A percentile compares a stretch with the other conserved stretches of the same genome.
Evolutionary conservation across 1,140 invertebrate species (phyloP).

Genomic region (Popillia japonica): DNA sequence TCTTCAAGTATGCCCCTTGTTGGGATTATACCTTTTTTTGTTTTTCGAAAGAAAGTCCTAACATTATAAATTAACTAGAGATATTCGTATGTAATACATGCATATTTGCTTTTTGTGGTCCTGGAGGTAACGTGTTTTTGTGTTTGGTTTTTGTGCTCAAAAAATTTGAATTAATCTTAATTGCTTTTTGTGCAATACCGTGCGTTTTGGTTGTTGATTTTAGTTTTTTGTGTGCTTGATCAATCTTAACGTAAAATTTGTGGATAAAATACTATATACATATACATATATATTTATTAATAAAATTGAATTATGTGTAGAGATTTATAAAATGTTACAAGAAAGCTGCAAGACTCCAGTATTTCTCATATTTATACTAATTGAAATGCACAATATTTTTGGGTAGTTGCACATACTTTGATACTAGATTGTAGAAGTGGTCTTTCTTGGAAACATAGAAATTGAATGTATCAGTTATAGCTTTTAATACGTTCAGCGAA

Average conservation of each 20-base stretch:
- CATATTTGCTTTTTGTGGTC: constrained; percentile 32
- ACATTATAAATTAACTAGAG: constrained; percentile 7
- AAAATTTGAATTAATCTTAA: neutral
- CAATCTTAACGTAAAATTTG: neutral
- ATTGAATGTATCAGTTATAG: no score
- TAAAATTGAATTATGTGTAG: no score
- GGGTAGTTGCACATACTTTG: no score
- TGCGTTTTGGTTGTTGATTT: neutral
- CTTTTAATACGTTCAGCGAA: no score
- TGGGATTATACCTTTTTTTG: constrained; percentile 33
- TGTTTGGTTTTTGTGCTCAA: constrained; percentile 14
- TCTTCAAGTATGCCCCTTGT: constrained; percentile 82
- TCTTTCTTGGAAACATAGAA: no score
- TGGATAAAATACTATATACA: no score
- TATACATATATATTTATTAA: no score
- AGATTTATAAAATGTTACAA: no score
- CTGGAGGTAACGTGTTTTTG: constrained; percentile 12
- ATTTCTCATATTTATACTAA: no score
- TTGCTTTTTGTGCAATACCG: constrained; percentile 20
- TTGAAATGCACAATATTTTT: no score
- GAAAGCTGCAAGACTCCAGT: no score
- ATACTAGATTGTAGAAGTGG: no score
- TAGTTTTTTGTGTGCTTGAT: constrained; percentile 20
- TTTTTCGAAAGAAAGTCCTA: constrained; percentile 25
- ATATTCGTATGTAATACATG: neutral